Base-by-base conservation (phyloP, 2,113 vertebrate genomes). In the Leptodactylus fuscus region DNA sequence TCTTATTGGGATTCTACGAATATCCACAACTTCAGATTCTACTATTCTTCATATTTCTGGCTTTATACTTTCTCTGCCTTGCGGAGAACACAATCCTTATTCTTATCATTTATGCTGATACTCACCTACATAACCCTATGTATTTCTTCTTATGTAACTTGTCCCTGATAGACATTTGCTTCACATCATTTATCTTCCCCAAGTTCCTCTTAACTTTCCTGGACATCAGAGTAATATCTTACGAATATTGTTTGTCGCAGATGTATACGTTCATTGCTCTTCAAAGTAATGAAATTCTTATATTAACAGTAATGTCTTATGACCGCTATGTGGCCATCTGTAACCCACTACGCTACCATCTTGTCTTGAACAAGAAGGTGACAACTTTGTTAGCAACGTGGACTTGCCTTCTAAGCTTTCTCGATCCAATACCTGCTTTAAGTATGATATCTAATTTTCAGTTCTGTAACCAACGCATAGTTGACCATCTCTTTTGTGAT, bases 1-100 rank as follows among this genome's bases (percentile, higher is more conserved):
- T 60, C 77, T 36, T 79, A 20, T 13, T 79, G 48, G 75, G 75
- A 53, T 78, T 78, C 20, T 34, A 53, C 34, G 75, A 78, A 53
- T 78, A 78, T 34, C 24, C 13, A 22, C 1, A 55, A 2, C 15
- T 53, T 1, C 46, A 78, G 12, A 22, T 32, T 24, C 48, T 55
- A 0, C 16, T 53, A 12, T 78, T 78, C 49, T 9, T 53, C 29
- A 5, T 78, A 18, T 78, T 78, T 51, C 16, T 78, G 48, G 11
- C 27, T 53, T 27, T 46, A 29, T 78, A 78, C 18, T 2, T 78
- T 32, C 27, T 78, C 48, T 78, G 75, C 24, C n/a, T 53, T 27
- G 16, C 11, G 16, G 75, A 51, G 15, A 78, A 78, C 29, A 53
- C 20, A 4, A 20, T 78, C 18, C 48, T 78, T 1, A 27, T 76